Evolutionary conservation across 2,797 vertebrate species (phyloP), one percentile per base, ranked within the genome.

Genomic region (Antennarius maculatus): DNA sequence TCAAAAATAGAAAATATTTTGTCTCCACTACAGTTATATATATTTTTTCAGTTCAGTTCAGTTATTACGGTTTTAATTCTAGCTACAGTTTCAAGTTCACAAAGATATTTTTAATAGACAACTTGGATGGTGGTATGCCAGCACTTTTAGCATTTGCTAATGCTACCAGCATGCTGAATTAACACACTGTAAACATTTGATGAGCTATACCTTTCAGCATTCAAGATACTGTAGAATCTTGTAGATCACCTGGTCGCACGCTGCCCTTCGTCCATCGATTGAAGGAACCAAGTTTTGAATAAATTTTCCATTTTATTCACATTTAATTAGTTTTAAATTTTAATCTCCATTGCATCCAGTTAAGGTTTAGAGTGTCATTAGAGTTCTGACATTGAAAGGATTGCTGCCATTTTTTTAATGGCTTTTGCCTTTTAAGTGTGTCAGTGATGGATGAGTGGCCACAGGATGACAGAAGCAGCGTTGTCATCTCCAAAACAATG

Each of bases 391-490:
- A 64, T 37, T 71, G 70, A 66, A 66, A 71, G 14, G 48, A 48
- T 48, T 41, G 17, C 16, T 2, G 3, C 56, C 37, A 12, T 51
- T 42, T 16, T 65, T 56, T 50, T 59, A 45, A 49, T 15, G 7
- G 17, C 54, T 54, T 45, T 46, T 68, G 53, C 51, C 66, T 68
- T 62, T 68, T 62, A 69, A 66, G 54, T 71, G 75, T 84, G 71
- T 65, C 60, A 1, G 62, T 83, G 85, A 90, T 86, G 72, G 83
- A 91, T 86, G 85, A 86, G 69, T 60, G 43, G 69, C 73, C 67
- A 68, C 39, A 65, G 61, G 70, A 86, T 76, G 81, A 83, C 82
- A 81, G 79, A 81, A 39, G 73, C 70, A 76, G 31, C 2, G 61
- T 71, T 84, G 81, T 83, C 77, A 77, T 50, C 45, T 61, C 69